A percentile compares a stretch with the other conserved stretches of the same genome.
These are phyloP conservation scores for Clamator glandarius DNA, from an alignment of 2,797 vertebrate species.

Conservation along the genomic window DNA sequence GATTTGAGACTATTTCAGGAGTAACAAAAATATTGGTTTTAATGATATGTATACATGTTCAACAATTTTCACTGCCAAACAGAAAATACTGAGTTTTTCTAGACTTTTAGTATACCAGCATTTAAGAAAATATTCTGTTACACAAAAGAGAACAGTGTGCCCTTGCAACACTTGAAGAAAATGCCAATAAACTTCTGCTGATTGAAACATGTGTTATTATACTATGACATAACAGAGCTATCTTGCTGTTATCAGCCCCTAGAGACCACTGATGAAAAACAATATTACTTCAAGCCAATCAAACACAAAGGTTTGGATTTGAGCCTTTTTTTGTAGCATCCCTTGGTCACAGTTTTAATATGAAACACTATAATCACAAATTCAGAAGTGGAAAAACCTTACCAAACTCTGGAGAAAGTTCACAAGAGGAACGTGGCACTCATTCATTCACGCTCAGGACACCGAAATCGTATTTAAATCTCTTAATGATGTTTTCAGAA, in stretches of 20 bases:
- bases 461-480: not conserved
- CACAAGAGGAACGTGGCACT: not conserved
- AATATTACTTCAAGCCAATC: not conserved
- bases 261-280: not conserved
- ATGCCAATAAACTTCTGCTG: not conserved
- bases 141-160: rapidly evolving
- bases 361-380: not conserved
- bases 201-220: not conserved
- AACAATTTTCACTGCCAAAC: not conserved
- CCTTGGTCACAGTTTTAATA: not conserved
- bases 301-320: not conserved
- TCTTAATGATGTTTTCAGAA: not conserved
- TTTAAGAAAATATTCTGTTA: not conserved
- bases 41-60: not conserved
- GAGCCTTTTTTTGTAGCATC: not conserved
- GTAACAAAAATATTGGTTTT: not conserved
- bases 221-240: not conserved
- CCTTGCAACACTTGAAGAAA: not conserved
- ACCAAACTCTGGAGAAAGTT: not conserved
- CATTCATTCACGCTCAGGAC: not conserved
- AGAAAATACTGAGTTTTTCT: not conserved
- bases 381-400: not conserved
- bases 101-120: not conserved
- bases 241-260: not conserved
- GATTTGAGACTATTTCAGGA: not conserved